phyloP scores from a whole-genome alignment of 2,113 vertebrate species.

The Nerophis lumbriciformis region DNA sequence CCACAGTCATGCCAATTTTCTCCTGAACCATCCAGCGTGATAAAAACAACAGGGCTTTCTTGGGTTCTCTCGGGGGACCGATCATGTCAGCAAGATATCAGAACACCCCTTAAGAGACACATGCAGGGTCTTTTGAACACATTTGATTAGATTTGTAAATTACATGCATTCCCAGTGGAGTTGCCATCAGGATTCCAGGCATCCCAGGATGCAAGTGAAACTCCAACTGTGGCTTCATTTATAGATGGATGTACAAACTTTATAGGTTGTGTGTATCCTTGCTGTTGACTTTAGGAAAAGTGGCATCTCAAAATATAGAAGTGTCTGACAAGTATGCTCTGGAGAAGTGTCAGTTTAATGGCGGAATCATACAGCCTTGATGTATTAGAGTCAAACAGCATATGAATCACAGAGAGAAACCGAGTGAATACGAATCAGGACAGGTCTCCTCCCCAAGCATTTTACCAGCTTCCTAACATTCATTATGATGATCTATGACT shows the following conservation, averaged over 20 bases:
- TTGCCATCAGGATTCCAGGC: conserved; percentile 38
- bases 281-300: conserved; percentile 30
- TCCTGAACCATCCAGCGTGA: conserved; percentile 46
- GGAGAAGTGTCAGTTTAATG: conserved; percentile 44
- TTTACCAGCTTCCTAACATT: conserved; percentile 57
- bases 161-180: conserved; percentile 36
- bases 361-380: conserved; percentile 59
- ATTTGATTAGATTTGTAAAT: conserved; percentile 62
- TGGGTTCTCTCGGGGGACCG: conserved; percentile 59
- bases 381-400: conserved; percentile 55
- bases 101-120: conserved; percentile 48
- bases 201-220: conserved; percentile 29
- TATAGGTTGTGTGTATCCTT: conserved; percentile 17
- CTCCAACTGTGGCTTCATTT: conserved; percentile 29
- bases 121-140: conserved; percentile 53
- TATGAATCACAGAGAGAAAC: conserved; percentile 62
- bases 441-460: conserved; percentile 52
- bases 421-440: conserved; percentile 60
- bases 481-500: conserved; percentile 66
- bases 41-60: conserved; percentile 58
- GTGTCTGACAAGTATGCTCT: conserved; percentile 44
- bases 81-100: conserved; percentile 56
- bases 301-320: conserved; percentile 29
- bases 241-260: conserved; percentile 9
- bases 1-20: conserved; percentile 63